Evolutionary conservation across 2,888 invertebrate species (phyloP).

Genomic region (Orthosia gracilis): DNA sequence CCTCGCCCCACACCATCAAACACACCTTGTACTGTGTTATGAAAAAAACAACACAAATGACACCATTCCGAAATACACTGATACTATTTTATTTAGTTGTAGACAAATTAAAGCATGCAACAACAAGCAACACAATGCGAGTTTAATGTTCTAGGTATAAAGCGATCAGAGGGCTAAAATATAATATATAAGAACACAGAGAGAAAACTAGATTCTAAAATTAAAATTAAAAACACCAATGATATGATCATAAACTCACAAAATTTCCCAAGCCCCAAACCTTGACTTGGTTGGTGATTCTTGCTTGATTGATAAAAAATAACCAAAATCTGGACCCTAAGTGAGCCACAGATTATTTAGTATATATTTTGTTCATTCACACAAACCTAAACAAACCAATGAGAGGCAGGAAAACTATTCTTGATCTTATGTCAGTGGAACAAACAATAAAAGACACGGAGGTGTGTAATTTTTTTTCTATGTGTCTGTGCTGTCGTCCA

Average conservation of each 20-base stretch:
- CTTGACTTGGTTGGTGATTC: not conserved
- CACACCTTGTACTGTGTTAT: not conserved
- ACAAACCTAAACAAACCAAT: too few species aligned
- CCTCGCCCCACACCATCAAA: not conserved
- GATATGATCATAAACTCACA: not conserved
- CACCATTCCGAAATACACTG: not conserved
- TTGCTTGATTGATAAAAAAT: not conserved
- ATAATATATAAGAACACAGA: not conserved
- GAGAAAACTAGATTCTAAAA: too few species aligned
- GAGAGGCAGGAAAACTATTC: too few species aligned
- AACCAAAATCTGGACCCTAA: too few species aligned
- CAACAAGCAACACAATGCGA: not conserved
- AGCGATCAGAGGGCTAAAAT: not conserved
- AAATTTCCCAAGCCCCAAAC: not conserved
- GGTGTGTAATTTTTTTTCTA: too few species aligned
- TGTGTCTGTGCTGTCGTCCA: too few species aligned
- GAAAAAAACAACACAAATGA: not conserved
- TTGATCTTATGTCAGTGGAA: too few species aligned
- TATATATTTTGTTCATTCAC: too few species aligned
- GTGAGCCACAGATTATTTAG: too few species aligned
- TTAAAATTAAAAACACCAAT: not conserved
- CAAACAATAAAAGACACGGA: too few species aligned
- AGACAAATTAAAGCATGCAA: not conserved
- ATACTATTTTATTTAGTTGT: too few species aligned
- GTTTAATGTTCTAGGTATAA: not conserved